These are phyloP conservation scores for Cremastinae sp. DNA, from an alignment of 2,888 invertebrate species.

Conservation along the genomic window DNA sequence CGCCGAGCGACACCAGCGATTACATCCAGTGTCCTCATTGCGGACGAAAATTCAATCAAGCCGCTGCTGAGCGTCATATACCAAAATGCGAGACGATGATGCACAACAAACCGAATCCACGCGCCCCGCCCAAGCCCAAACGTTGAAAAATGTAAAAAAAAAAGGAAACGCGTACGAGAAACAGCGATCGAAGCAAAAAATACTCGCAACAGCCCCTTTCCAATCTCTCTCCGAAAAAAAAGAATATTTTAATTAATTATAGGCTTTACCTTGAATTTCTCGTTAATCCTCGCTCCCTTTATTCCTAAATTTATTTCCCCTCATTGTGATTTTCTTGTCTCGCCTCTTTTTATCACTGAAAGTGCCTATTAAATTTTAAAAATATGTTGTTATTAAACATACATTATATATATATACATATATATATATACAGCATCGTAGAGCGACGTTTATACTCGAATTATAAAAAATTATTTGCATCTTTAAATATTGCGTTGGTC, in stretches of 20 bases:
- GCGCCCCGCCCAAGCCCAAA: conserved; percentile 65
- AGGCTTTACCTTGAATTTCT: too few species aligned
- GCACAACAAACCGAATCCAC: conserved; percentile 88
- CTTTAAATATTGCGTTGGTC: conserved; percentile 50
- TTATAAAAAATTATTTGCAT: conserved; percentile 40
- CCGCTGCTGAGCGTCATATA: conserved; percentile 94
- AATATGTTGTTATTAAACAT: neutral
- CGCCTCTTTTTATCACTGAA: neutral
- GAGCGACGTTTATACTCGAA: conserved; percentile 38
- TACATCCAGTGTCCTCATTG: conserved; percentile 96
- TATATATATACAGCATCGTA: neutral
- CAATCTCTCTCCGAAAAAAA: too few species aligned
- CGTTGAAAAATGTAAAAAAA: conserved; percentile 61
- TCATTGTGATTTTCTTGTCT: too few species aligned
- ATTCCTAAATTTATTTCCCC: too few species aligned
- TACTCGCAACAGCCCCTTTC: neutral
- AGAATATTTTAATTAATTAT: too few species aligned
- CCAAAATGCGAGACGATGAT: conserved; percentile 93
- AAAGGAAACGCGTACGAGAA: too few species aligned
- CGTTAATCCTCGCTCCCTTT: too few species aligned
- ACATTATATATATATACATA: too few species aligned
- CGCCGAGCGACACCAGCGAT: conserved; percentile 93
- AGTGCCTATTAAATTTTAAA: conserved; percentile 2
- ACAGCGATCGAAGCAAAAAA: too few species aligned
- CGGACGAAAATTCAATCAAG: conserved; percentile 90